Evolutionary conservation across 2,113 vertebrate species (phyloP).

Genomic region (Elanus axillaris): DNA sequence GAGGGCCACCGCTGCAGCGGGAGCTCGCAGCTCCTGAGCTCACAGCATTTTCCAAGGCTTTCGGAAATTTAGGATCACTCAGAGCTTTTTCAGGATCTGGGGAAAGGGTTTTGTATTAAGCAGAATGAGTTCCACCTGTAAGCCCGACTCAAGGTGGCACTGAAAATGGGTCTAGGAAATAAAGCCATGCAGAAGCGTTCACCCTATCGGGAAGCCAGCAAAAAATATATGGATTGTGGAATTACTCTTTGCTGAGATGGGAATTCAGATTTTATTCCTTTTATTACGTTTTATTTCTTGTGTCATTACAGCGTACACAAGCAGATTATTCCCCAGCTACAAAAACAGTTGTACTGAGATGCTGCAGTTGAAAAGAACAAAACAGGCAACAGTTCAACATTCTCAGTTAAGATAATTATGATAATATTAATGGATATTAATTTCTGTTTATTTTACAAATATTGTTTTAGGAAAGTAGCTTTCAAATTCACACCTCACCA

Average conservation of each 20-base stretch:
- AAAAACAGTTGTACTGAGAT: neutral
- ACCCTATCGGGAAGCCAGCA: neutral
- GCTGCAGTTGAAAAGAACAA: slow-evolving; percentile 55
- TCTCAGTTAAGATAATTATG: slow-evolving; percentile 54
- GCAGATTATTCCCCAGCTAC: slow-evolving; percentile 51
- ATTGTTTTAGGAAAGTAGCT: slow-evolving; percentile 27
- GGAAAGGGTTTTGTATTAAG: neutral
- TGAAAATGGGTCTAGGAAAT: neutral
- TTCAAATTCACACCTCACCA: slow-evolving; percentile 61
- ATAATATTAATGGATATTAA: slow-evolving; percentile 59
- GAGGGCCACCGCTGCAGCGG: neutral
- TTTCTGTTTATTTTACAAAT: slow-evolving; percentile 64
- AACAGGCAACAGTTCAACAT: slow-evolving; percentile 52
- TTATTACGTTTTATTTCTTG: neutral
- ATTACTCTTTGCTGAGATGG: neutral
- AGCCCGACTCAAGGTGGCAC: neutral
- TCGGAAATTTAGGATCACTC: neutral
- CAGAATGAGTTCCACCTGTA: neutral
- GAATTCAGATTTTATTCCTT: slow-evolving; percentile 28
- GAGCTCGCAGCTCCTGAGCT: neutral
- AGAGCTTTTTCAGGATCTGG: neutral
- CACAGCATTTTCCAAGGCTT: too few relatives aligned
- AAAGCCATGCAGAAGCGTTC: neutral
- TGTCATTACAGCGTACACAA: slow-evolving; percentile 8
- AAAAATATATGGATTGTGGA: neutral